Evolutionary conservation across 2,113 vertebrate genomes (phyloP), one percentile per base, ranked within the genome.

Genomic region (Cervus canadensis): DNA sequence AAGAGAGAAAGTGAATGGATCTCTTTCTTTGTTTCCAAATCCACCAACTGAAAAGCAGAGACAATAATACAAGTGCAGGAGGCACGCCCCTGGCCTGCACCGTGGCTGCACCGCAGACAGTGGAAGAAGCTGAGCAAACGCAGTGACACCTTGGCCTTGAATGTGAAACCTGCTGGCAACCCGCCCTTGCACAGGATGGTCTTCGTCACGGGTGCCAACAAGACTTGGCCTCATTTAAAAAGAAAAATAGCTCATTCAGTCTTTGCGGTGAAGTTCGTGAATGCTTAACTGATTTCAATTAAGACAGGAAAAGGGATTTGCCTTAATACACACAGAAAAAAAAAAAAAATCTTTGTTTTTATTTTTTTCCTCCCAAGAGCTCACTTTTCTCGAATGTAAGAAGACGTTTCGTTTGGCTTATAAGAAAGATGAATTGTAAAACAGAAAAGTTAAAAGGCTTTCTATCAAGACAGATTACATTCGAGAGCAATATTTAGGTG

Each of bases 201-300:
- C 84, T 79, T 91, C 60, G 0, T 85, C 91, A 52, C 2, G 76
- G 43, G 57, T 94, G 91, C 96, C 97, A 97, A 64, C 88, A 93
- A 91, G 93, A 93, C 62, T 86, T 97, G 96, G 95, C 91, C 87
- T 97, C 86, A 57, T 93, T 95, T 87, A 74, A 82, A 97, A 97
- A 84, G 78, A 97, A 96, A 98, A 97, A 95, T 16, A 91, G 79
- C 89, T 93, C 91, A 84, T 59, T 14, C 91, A 74, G 87, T 87
- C 60, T 79, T 94, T 91, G 78, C 43, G 30, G 91, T 86, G 6
- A 97, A 64, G 82, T 76, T 94, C 83, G 36, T 93, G 74, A 96
- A 97, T 8, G 30, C 62, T 89, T 91, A 96, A 94, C 86, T 93
- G 91, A 97, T 96, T 97, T 97, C 94, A 97, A 89, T 97, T 97